Evolutionary conservation across 1,140 invertebrate genomes (phyloP).

Genomic region (Laupala kohalensis): DNA sequence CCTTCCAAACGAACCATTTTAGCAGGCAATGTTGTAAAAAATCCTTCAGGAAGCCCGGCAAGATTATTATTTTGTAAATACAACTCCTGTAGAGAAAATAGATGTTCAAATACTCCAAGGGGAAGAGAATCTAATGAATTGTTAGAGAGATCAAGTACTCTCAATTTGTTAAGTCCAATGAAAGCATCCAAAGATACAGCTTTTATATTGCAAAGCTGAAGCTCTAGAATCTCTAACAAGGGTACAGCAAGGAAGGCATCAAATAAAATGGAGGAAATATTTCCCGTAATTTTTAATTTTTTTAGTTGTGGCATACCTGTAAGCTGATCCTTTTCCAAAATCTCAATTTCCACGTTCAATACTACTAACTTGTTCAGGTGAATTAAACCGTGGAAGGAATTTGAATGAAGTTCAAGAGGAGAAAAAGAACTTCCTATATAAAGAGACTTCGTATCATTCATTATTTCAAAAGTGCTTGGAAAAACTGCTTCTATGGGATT

Average conservation of each 20-base stretch:
- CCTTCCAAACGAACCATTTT: slow-evolving; percentile 42
- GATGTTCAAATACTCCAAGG: slow-evolving; percentile 45
- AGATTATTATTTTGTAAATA: slow-evolving; percentile 46
- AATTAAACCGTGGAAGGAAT: slow-evolving; percentile 46
- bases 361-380: slow-evolving; percentile 37
- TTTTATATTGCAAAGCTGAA: slow-evolving; percentile 44
- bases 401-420: slow-evolving; percentile 38
- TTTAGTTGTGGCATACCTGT: slow-evolving; percentile 39
- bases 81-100: slow-evolving; percentile 41
- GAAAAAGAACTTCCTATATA: slow-evolving; percentile 39
- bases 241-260: slow-evolving; percentile 49
- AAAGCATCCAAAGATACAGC: slow-evolving; percentile 55
- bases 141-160: slow-evolving; percentile 44
- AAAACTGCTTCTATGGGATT: slow-evolving; percentile 54
- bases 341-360: slow-evolving; percentile 37
- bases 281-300: slow-evolving; percentile 39
- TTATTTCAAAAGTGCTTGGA: slow-evolving; percentile 54
- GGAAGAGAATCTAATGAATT: slow-evolving; percentile 45
- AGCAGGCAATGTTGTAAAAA: slow-evolving; percentile 38
- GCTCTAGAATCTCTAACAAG: slow-evolving; percentile 39
- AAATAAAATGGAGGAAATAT: slow-evolving; percentile 43
- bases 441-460: slow-evolving; percentile 49
- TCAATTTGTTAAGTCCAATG: slow-evolving; percentile 42
- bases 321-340: slow-evolving; percentile 44
- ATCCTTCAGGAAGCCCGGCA: slow-evolving; percentile 35